A percentile compares a stretch with the other conserved stretches of the same genome.
phyloP scores from a whole-genome alignment of 2,797 vertebrate species.

The Diplodus puntazzo region DNA sequence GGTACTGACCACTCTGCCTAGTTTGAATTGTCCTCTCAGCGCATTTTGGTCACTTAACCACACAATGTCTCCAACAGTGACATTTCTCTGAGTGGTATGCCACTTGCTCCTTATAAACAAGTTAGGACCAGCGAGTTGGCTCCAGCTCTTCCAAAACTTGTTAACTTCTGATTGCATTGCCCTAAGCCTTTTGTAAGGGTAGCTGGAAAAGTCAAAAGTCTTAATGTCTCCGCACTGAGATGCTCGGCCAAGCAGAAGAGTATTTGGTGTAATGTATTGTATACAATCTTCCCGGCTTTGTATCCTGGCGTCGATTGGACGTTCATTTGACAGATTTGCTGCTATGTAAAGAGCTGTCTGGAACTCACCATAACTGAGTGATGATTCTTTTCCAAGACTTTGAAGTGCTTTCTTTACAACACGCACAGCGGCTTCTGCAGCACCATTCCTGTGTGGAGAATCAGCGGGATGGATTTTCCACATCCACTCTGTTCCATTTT shows the following conservation, averaged over 20 bases:
- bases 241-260: background rate
- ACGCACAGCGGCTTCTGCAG: conserved; percentile 9
- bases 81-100: conserved; percentile 8
- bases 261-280: conserved; percentile 10
- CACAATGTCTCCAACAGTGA: conserved; percentile 10
- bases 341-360: background rate
- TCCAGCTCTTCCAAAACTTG: conserved; percentile 3
- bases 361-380: conserved; percentile 7
- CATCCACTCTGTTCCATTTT: background rate
- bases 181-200: background rate
- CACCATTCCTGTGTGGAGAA: conserved; percentile 6
- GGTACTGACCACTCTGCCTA: conserved; percentile 1
- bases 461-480: conserved; percentile 4
- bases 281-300: conserved; percentile 22
- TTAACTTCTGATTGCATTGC: background rate
- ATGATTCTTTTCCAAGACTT: conserved; percentile 4
- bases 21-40: conserved; percentile 6
- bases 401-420: background rate
- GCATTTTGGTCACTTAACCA: conserved; percentile 27
- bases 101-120: conserved; percentile 18
- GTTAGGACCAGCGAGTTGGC: conserved; percentile 11
- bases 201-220: background rate
- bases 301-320: conserved; percentile 10
- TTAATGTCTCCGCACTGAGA: background rate
- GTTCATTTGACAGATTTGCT: conserved; percentile 22